Base-by-base conservation (phyloP, 2,888 invertebrate species). In the Scaptomyza cyrtandrae region DNA sequence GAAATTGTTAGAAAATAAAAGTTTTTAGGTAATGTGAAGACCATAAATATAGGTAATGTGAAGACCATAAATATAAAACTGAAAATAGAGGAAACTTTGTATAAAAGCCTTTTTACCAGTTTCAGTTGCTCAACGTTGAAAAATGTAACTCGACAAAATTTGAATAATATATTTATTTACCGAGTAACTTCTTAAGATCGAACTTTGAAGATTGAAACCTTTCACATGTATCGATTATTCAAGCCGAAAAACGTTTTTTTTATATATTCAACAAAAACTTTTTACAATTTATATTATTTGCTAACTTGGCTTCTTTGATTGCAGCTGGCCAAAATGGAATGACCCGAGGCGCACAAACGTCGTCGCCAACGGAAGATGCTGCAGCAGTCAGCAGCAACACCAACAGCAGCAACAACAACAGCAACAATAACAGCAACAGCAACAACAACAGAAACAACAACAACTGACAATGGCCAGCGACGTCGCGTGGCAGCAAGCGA, bases 401-500 rank as follows among this genome's bases (percentile, higher is more conserved):
- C 57, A 29, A 48, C 56, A 52, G n/a, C 50, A 33, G 85, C 73
- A 86, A 55, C 86, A 84, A 71, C 24, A 24, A 5, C 24, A 24
- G 7, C 29, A 29, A 29, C 29, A 29, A 3, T 50, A 54, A 3
- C 56, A 61, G 3, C 71, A 55, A n/a, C 55, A 69, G 10, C 65
- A 61, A 53, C 62, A 63, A 45, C 70, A 50, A 33, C 67, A 49
- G 27, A 44, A 44, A 16, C 57, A 33, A 44, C 56, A 52, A 16
- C 50, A 54, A 4, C 54, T 50, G 44, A 56, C 50, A 1, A 83
- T 83, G 83, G 83, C 59, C 87, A 82, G 85, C 87, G 87, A 78
- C 83, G 82, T 74, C 68, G 83, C 80, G 72, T 77, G 70, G 83
- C 79, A 80, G 65, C 76, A 64, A 71, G 53, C 54, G 71, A 70